phyloP scores from a whole-genome alignment of 2,888 invertebrate genomes.

The Rhingia campestris region DNA sequence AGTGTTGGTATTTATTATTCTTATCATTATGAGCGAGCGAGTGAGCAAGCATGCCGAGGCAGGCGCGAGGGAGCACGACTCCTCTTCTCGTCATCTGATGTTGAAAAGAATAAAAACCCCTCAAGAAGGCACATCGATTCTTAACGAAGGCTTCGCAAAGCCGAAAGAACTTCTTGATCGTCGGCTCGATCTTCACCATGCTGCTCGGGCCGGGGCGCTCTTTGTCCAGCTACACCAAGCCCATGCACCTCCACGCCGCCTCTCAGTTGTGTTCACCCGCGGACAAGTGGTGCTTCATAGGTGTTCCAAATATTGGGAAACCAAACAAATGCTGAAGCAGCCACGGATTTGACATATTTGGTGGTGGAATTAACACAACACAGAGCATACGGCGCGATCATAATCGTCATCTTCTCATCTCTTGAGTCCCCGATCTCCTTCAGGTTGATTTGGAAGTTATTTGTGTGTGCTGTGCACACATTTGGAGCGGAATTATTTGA shows the following conservation, averaged over 20 bases:
- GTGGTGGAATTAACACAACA: slow-evolving; percentile 71
- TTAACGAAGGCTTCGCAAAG: slow-evolving; percentile 21
- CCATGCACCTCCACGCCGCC: slow-evolving; percentile 17
- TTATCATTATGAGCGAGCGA: slow-evolving; percentile 52
- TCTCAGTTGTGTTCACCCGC: background rate
- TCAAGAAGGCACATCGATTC: background rate
- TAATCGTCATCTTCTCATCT: slow-evolving; percentile 63
- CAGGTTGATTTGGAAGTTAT: slow-evolving; percentile 46
- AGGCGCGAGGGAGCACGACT: slow-evolving; percentile 11
- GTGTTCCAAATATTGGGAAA: slow-evolving; percentile 72
- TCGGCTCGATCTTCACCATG: background rate
- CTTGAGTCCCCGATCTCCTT: slow-evolving; percentile 46
- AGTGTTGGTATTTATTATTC: slow-evolving; percentile 74
- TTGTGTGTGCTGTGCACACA: slow-evolving; percentile 41
- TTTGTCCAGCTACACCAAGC: slow-evolving; percentile 53
- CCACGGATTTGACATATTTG: slow-evolving; percentile 68
- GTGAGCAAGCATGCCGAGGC: background rate
- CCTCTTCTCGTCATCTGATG: slow-evolving; percentile 2
- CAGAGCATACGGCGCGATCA: slow-evolving; percentile 43
- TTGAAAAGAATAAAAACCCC: slow-evolving; percentile 27
- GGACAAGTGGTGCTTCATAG: slow-evolving; percentile 70
- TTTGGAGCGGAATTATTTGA: slow-evolving; percentile 24
- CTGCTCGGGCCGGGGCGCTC: slow-evolving; percentile 23
- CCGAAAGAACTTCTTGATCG: slow-evolving; percentile 50
- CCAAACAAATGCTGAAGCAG: slow-evolving; percentile 71